These are phyloP conservation scores for Cotesia glomerata DNA, from an alignment of 1,140 invertebrate genomes.

Conservation along the genomic window DNA sequence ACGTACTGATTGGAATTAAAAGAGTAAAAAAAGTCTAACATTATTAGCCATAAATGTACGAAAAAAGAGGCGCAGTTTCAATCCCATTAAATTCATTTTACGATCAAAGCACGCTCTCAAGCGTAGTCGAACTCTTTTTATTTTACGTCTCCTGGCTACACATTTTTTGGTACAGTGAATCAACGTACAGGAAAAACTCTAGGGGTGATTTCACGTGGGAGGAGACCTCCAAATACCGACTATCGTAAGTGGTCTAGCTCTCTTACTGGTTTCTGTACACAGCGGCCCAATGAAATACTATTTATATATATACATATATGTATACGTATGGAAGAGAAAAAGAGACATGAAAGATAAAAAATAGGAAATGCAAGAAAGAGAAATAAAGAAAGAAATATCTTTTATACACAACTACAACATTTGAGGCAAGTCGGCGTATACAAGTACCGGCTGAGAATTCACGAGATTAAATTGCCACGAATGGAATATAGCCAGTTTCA, in stretches of 20 bases:
- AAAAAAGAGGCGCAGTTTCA: not conserved
- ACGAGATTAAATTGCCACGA: constrained; percentile 56
- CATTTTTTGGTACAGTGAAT: constrained; percentile 14
- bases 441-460: constrained; percentile 40
- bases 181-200: constrained; percentile 33
- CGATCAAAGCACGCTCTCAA: constrained; percentile 14
- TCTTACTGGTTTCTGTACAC: constrained; percentile 4
- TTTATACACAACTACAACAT: not conserved
- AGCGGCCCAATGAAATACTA: not conserved
- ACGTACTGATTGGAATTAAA: not conserved
- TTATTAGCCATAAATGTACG: constrained; percentile 9
- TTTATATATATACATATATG: not conserved
- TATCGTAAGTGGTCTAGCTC: constrained; percentile 13
- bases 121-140: constrained; percentile 2
- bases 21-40: not conserved
- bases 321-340: not conserved
- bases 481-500: constrained; percentile 48
- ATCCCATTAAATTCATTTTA: constrained; percentile 15
- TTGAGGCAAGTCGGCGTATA: constrained; percentile 7
- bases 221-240: constrained; percentile 25
- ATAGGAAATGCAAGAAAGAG: constrained; percentile 4
- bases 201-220: constrained; percentile 54
- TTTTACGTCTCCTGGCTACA: not conserved
- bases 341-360: not conserved
- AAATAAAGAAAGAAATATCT: not conserved